Conservation (phyloP, 2,113 vertebrate genomes). For the Pseudopodoces humilis region DNA sequence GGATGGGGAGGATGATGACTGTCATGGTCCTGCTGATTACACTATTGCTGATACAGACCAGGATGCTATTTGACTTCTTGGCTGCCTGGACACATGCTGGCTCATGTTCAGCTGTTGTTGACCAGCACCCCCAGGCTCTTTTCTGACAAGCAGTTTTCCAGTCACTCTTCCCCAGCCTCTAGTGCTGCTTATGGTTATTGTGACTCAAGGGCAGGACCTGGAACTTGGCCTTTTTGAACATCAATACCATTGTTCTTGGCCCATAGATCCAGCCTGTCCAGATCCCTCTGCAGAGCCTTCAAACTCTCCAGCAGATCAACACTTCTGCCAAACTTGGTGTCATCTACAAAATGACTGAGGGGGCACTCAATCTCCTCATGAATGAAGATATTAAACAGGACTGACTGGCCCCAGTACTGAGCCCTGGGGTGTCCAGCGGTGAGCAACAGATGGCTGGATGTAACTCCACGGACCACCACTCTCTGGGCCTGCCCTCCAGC, state of each 20-base stretch:
- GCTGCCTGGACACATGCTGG: neutral
- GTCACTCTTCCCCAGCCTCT: neutral
- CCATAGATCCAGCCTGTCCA: neutral
- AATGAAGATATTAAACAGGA: neutral
- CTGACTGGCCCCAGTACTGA: neutral
- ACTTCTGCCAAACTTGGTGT: neutral
- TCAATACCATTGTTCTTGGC: neutral
- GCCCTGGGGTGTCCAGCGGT: too few relatives aligned
- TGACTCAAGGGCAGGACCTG: neutral
- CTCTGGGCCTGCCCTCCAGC: fast-evolving
- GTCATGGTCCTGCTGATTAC: neutral
- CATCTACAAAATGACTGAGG: neutral
- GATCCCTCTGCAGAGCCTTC: neutral
- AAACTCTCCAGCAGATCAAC: neutral
- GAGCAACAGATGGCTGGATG: neutral
- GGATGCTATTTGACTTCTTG: neutral
- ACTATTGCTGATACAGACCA: neutral
- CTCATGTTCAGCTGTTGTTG: neutral
- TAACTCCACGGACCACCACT: neutral
- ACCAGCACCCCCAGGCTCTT: neutral
- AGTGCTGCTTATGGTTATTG: neutral
- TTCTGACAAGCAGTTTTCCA: neutral
- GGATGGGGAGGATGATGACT: too few relatives aligned
- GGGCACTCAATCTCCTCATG: neutral
- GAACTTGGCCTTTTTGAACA: neutral